Conservation (phyloP, 2,797 vertebrate genomes). For the Enteromius anoplus region DNA sequence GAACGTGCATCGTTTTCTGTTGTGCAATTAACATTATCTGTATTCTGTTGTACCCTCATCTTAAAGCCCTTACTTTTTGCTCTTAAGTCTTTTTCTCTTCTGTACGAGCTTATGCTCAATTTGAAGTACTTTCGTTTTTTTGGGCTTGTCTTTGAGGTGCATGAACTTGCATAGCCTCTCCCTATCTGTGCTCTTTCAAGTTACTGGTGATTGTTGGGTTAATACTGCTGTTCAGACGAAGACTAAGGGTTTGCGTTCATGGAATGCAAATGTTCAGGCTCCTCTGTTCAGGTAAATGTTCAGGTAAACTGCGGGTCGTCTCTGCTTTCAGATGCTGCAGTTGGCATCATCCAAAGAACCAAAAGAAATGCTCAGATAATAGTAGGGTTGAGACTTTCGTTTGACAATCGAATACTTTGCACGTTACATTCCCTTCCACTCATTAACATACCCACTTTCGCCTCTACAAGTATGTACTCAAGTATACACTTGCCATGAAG, state of each 20-base stretch:
- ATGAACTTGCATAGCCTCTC: slow-evolving; percentile 49
- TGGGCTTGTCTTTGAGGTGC: slow-evolving; percentile 42
- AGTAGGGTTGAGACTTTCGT: background rate
- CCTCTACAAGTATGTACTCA: slow-evolving; percentile 62
- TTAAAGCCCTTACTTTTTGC: background rate
- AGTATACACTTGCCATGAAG: slow-evolving; percentile 59
- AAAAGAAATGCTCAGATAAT: background rate
- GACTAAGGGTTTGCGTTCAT: background rate
- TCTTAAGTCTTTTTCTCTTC: background rate
- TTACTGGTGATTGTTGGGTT: background rate
- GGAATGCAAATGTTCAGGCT: slow-evolving; percentile 28
- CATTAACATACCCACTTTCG: slow-evolving; percentile 53
- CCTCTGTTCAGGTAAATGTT: too few relatives aligned
- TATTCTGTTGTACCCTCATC: slow-evolving; percentile 40
- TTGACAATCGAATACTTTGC: slow-evolving; percentile 12
- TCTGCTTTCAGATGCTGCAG: background rate
- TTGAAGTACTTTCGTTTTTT: slow-evolving; percentile 53
- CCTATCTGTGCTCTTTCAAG: background rate
- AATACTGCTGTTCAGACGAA: background rate
- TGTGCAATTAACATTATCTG: slow-evolving; percentile 12
- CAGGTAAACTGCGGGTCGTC: background rate
- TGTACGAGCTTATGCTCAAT: slow-evolving; percentile 38
- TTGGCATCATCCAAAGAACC: slow-evolving; percentile 2
- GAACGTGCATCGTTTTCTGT: background rate
- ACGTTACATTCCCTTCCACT: slow-evolving; percentile 29